Evolutionary conservation across 1,140 invertebrate species (phyloP), one percentile per base, ranked within the genome.

Genomic region (Patella vulgata): DNA sequence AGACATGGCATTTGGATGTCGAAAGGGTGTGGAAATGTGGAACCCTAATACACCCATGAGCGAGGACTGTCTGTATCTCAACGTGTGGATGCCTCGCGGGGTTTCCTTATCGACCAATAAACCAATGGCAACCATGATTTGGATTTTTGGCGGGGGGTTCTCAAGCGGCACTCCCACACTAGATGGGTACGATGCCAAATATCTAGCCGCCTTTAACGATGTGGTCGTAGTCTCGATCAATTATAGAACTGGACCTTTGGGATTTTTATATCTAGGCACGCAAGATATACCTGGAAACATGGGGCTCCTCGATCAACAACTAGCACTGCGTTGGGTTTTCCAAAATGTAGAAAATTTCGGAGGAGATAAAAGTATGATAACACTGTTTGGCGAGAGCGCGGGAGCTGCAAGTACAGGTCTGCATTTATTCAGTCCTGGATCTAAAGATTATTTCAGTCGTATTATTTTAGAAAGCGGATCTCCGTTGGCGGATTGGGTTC

Each of bases 121-220:
- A 2, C 50, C 36, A 17, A 89, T 93, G 50, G 90, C 95, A n/a
- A 94, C 97, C 27, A 90, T 97, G 90, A 88, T 98, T 39, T 98
- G 95, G 95, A 91, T 98, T 62, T 98, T 93, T 82, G 96, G 96
- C 42, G 96, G 96, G 47, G 94, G 95, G 3, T 98, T 97, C 85
- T 95, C 94, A 79, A 54, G 44, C 27, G 95, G 96, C 21, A 92
- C 92, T 11, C 91, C 92, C 28, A 97, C 94, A n/a, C 86, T 98
- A 64, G 94, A 97, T 80, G 89, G 98, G 9, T 98, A 98, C 83
- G 94, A 98, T 85, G 93, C 90, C 55, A 91, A 91, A 44, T 92
- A 91, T 73, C 84, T 98, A 31, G 94, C 94, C 0, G 90, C 92
- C 19, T 74, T 70, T 25, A 71, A 75, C 27, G 91, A 96, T 71